A percentile compares a stretch with the other conserved stretches of the same genome.
Conservation (phyloP, 2,113 vertebrate genomes). For the Amphiprion ocellaris region DNA sequence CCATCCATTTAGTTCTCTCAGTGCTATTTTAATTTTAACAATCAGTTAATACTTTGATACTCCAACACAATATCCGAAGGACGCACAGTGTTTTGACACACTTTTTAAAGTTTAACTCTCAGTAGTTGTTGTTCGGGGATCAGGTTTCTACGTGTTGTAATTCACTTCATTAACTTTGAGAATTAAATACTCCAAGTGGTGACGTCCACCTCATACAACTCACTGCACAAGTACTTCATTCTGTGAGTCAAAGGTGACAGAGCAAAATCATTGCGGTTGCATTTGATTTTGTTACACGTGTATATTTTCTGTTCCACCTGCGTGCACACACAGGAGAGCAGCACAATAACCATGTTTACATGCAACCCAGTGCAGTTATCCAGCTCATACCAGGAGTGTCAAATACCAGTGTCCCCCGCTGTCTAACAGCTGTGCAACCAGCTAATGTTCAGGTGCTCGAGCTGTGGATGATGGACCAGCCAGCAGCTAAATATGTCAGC, state of each 20-base stretch:
- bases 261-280: neutral
- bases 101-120: too few relatives aligned
- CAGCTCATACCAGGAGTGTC: constrained; percentile 63
- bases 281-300: constrained; percentile 14
- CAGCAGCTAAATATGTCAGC: constrained; percentile 68
- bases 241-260: constrained; percentile 8
- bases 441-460: constrained; percentile 78
- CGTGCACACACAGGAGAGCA: constrained; percentile 6
- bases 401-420: constrained; percentile 67
- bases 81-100: too few relatives aligned
- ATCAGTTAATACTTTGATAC: too few relatives aligned
- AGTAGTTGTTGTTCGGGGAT: neutral
- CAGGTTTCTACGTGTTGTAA: neutral
- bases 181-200: neutral
- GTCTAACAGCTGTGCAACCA: constrained; percentile 75
- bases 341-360: constrained; percentile 47
- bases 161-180: neutral
- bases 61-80: too few relatives aligned
- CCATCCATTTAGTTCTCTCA: too few relatives aligned
- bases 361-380: constrained; percentile 39
- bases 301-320: constrained; percentile 16
- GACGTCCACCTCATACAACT: neutral
- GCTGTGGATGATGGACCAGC: constrained; percentile 61
- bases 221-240: neutral
- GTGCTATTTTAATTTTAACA: too few relatives aligned